Percentiles rank a stretch among this genome's conserved stretches.
These are phyloP conservation scores for Sebastes baramenuke DNA, from an alignment of 2,797 vertebrate species.

Conservation along the genomic window DNA sequence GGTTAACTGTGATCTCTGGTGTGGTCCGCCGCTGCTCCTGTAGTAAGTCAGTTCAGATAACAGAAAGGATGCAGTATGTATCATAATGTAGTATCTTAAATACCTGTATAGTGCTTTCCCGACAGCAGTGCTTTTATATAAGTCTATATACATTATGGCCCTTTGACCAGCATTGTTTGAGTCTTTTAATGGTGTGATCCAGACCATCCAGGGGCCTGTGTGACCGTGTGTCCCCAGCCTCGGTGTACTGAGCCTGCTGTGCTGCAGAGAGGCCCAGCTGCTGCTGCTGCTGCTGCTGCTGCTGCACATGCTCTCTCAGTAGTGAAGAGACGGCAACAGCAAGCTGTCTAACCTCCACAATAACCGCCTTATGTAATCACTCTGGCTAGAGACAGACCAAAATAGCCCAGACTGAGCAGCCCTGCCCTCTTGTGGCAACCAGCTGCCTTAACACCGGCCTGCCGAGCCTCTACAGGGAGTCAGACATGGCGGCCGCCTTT, in stretches of 20 bases:
- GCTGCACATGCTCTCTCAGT: slow-evolving; percentile 70
- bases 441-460: slow-evolving; percentile 32
- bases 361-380: slow-evolving; percentile 82
- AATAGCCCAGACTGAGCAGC: slow-evolving; percentile 77
- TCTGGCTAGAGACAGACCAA: slow-evolving; percentile 78
- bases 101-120: neutral
- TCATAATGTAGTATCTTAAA: neutral
- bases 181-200: neutral
- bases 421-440: slow-evolving; percentile 76
- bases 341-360: slow-evolving; percentile 77
- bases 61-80: neutral
- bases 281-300: slow-evolving; percentile 46
- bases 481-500: slow-evolving; percentile 54
- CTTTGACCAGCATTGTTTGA: neutral
- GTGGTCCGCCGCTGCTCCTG: neutral
- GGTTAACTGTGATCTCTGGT: slow-evolving; percentile 4
- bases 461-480: slow-evolving; percentile 37
- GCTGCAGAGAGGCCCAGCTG: slow-evolving; percentile 59
- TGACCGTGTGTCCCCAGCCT: slow-evolving; percentile 33
- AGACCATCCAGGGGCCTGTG: slow-evolving; percentile 30
- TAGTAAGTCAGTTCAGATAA: neutral
- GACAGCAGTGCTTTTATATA: neutral
- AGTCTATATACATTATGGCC: neutral
- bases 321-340: slow-evolving; percentile 69
- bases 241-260: slow-evolving; percentile 48